Percentiles rank a stretch among this genome's conserved stretches.
phyloP scores from a whole-genome alignment of 1,140 invertebrate genomes.

The Drosophila santomea region DNA sequence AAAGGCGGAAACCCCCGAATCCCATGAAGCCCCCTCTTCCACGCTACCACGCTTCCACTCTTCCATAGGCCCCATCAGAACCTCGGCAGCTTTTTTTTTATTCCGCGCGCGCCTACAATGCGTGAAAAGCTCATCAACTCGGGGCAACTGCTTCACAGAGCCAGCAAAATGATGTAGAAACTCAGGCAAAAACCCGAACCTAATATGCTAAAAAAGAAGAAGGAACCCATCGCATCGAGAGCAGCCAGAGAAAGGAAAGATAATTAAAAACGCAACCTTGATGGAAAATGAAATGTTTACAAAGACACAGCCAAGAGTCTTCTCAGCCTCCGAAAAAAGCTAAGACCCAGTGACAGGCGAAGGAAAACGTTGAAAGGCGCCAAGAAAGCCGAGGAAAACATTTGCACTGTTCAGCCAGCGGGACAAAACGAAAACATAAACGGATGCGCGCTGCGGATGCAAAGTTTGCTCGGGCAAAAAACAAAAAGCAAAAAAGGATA shows the following conservation, averaged over 20 bases:
- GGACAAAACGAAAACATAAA: conserved; percentile 72
- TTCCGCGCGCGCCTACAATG: conserved; percentile 71
- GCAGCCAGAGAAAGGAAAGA: conserved; percentile 79
- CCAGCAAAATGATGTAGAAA: conserved; percentile 77
- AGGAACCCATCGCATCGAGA: conserved; percentile 55
- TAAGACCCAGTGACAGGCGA: conserved; percentile 65
- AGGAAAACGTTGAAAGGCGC: conserved; percentile 64
- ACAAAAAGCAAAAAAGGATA: neutral
- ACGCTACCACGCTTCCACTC: neutral
- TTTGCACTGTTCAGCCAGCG: conserved; percentile 66
- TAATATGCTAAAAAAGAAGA: conserved; percentile 67
- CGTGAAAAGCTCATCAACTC: conserved; percentile 80
- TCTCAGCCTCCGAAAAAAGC: conserved; percentile 9
- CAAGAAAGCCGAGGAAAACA: conserved; percentile 46
- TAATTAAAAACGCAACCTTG: conserved; percentile 84
- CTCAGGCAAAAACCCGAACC: conserved; percentile 49
- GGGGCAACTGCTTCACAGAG: conserved; percentile 30
- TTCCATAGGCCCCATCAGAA: neutral
- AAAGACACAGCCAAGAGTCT: conserved; percentile 56
- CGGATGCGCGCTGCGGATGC: conserved; percentile 76
- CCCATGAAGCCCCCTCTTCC: neutral
- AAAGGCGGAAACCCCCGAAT: conserved; percentile 30
- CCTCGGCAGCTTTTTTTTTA: conserved; percentile 36
- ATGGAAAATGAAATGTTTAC: conserved; percentile 84
- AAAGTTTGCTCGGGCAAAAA: conserved; percentile 72